Evolutionary conservation across 2,888 invertebrate species (phyloP), one percentile per base, ranked within the genome.

Genomic region (Phengaris alcon): DNA sequence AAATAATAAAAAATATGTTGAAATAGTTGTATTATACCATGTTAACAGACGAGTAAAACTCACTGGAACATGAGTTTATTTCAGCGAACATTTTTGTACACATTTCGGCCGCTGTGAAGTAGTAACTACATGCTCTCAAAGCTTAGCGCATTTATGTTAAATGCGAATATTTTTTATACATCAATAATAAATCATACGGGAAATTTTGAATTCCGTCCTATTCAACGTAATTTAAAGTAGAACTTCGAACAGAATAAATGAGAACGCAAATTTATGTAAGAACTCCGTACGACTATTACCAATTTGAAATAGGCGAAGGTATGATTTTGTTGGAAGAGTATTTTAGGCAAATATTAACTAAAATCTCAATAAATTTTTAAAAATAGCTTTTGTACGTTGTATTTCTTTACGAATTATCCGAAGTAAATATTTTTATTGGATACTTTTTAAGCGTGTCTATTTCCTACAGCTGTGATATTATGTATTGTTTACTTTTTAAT

Each of bases 221-320:
- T 72, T 72, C 54, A 72, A 51, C 35, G 72, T 72, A 35, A 72
- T 72, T 54, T 72, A 52, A 72, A 72, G 72, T 54, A 13, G 52
- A 72, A 72, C 52, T 72, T 72, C 35, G 72, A 35, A 72, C 52
- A 54, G 22, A 22, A 72, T 72, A 72, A 72, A 72, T 8, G 72
- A 72, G 54, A 72, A 52, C 12, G 72, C 52, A 72, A 72, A 72
- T 72, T 72, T 72, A 52, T 72, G 72, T 72, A 72, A 54, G 44
- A 72, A 22, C 52, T 72, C 72, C 13, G 15, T 57, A 74, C 46
- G 59, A 74, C 57, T 74, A 68, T 68, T 74, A 52, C 68, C 68
- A 59, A 68, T 74, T 54, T 68, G 46, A 48, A 64, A 64, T 59
- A 46, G 68, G 73, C 54, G 22, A 73, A 54, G 55, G 55, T 73